Base-by-base conservation (phyloP, 2,888 invertebrate species). In the Lepidonotus clava region DNA sequence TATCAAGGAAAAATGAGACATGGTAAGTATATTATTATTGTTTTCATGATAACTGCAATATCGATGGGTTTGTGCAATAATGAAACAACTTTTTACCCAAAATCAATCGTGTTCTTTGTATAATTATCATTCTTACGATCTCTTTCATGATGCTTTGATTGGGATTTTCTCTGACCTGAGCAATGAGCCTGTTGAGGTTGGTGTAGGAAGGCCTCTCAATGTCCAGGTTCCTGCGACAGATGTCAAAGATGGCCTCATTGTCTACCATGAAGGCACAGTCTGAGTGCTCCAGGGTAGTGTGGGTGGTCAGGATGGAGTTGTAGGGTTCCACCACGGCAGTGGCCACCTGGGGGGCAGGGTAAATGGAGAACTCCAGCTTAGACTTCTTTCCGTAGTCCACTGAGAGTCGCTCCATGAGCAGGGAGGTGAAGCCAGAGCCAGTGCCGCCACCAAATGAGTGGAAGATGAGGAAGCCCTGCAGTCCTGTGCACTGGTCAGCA, bases 381-480 rank as follows among this genome's bases (percentile, higher is more conserved):
- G 97, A 97, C 93, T 97, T 97, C 94, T 97, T 98, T 88, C 97
- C 97, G 91, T 96, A 98, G 92, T 98, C 97, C 24, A 96, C 96
- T 0, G 96, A 96, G 2, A 98, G 95, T 85, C 97, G 96, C 94
- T 98, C 97, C 97, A 98, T 97, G 34, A 98, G 95, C 71, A 98
- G 95, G 0, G 97, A 97, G 0, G 97, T 97, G 94, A 98, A 98
- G 0, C 98, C 98, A 0, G 97, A 97, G 41, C 97, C 98, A 36
- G 97, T 98, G 83, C 97, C 97, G 96, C 97, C 87, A 96, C 97
- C 95, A 89, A 98, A 98, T 4, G 97, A 97, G 94, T 98, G 98
- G 94, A 97, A 98, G 88, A 98, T 96, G 91, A 98, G 96, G 95
- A 98, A 98, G 56, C 98, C 98, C 90, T 95, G 95, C 21, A 95